Base-by-base conservation (phyloP, 2,888 invertebrate genomes). In the Lepidochrysops patricia region DNA sequence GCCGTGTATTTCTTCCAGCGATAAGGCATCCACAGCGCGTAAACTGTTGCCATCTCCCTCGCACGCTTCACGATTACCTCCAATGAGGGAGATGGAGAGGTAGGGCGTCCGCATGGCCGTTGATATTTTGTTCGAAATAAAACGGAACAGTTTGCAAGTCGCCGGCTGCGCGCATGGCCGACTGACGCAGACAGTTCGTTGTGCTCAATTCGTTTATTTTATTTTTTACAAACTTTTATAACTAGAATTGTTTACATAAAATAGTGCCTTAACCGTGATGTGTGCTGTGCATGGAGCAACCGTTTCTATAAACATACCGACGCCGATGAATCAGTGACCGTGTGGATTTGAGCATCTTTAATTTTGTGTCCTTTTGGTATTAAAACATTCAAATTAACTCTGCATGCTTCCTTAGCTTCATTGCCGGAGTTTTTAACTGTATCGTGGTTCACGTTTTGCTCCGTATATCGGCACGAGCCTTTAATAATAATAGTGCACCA, bases 401-500 rank as follows among this genome's bases (percentile, higher is more conserved):
- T 74, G 68, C 70, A 76, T 76, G 68, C 71, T 71, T 74, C 64
- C 75, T 76, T 74, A 70, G 71, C 68, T 77, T 79, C 75, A 58
- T 65, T 62, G 34, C 60, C 61, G 50, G 64, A 70, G 80, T 83
- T 83, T 82, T 84, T 82, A 75, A 77, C 75, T 77, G 74, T 73
- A 71, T 74, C 74, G 72, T 79, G 67, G 71, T 72, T 81, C 82
- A 82, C 79, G 81, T 81, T 84, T 82, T 75, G 75, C 72, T 72
- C 76, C 71, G 80, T 81, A 73, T 78, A 84, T 86, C 83, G 84
- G 88, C 88, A 88, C 86, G 88, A 88, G 85, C 79, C 83, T 80
- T 80, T 83, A 87, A 86, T 88, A 89, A 88, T 89, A 87, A 87
- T 88, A 87, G 84, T 86, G 84, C 82, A 85, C 83, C 74, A 67